Evolutionary conservation across 1,140 invertebrate genomes (phyloP).

Genomic region (Microplitis mediator): DNA sequence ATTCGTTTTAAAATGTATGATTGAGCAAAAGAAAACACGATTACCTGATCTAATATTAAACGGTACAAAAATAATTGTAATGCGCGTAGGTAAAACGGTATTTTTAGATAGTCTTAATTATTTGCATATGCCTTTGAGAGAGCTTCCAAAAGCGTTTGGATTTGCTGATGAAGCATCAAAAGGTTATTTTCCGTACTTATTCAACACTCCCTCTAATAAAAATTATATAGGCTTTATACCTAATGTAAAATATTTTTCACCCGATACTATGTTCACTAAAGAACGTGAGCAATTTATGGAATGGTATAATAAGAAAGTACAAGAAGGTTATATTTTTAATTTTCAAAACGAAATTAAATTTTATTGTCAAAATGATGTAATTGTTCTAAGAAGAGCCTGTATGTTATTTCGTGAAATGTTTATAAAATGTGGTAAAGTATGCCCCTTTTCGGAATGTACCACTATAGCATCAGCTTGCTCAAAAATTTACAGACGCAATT

Average conservation of each 20-base stretch:
- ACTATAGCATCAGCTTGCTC: too few relatives aligned
- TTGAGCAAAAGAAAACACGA: slow-evolving; percentile 15
- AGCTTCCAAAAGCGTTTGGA: slow-evolving; percentile 27
- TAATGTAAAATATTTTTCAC: too few relatives aligned
- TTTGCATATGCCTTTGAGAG: slow-evolving; percentile 28
- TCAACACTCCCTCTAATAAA: neutral
- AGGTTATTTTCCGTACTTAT: slow-evolving; percentile 26
- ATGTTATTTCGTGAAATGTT: too few relatives aligned
- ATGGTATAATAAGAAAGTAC: too few relatives aligned
- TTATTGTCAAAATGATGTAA: slow-evolving; percentile 17
- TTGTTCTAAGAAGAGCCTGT: slow-evolving; percentile 1
- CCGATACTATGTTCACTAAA: too few relatives aligned
- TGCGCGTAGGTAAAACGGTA: slow-evolving; percentile 25
- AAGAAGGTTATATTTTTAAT: slow-evolving; percentile 14
- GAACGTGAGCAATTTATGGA: too few relatives aligned
- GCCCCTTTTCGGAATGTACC: too few relatives aligned
- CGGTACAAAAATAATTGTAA: slow-evolving; percentile 34
- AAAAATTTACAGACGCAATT: too few relatives aligned
- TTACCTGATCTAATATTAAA: slow-evolving; percentile 33
- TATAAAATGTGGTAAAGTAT: too few relatives aligned
- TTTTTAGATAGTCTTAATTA: slow-evolving; percentile 33
- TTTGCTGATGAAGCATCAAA: slow-evolving; percentile 13
- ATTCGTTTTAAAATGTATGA: slow-evolving; percentile 38
- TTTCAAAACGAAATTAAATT: slow-evolving; percentile 13
- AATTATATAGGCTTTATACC: too few relatives aligned